These are phyloP conservation scores for Lathamus discolor DNA, from an alignment of 2,113 vertebrate genomes.

Conservation along the genomic window DNA sequence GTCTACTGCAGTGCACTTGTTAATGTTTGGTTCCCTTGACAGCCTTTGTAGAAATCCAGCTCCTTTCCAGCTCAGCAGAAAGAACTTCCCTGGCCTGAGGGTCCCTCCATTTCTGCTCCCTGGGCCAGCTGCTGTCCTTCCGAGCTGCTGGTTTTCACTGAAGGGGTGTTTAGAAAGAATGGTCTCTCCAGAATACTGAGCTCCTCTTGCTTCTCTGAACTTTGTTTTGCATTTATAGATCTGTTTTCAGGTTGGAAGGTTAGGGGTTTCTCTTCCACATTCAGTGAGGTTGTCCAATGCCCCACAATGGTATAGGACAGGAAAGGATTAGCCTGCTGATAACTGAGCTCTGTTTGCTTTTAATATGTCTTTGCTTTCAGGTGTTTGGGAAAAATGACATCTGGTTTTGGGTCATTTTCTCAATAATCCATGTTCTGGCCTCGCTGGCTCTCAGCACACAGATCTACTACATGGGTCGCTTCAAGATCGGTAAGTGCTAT, in stretches of 20 bases:
- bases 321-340: background rate
- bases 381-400: conserved; percentile 79
- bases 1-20: background rate
- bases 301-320: background rate
- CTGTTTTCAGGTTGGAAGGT: background rate
- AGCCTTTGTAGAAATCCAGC: background rate
- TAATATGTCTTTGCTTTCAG: conserved; percentile 43
- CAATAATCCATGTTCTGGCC: conserved; percentile 75
- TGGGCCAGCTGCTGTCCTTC: background rate
- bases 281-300: background rate
- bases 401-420: conserved; percentile 84
- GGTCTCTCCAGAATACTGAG: background rate
- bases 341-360: background rate
- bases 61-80: background rate
- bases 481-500: conserved; percentile 77
- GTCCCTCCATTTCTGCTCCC: background rate
- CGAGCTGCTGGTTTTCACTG: background rate
- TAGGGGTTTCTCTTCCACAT: rapidly evolving
- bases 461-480: conserved; percentile 85
- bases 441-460: conserved; percentile 82
- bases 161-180: background rate
- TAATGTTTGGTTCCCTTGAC: background rate
- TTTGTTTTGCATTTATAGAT: background rate
- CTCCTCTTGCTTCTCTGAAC: background rate
- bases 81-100: background rate